Evolutionary conservation across 2,113 vertebrate genomes (phyloP).

Genomic region (Micronycteris hirsuta): DNA sequence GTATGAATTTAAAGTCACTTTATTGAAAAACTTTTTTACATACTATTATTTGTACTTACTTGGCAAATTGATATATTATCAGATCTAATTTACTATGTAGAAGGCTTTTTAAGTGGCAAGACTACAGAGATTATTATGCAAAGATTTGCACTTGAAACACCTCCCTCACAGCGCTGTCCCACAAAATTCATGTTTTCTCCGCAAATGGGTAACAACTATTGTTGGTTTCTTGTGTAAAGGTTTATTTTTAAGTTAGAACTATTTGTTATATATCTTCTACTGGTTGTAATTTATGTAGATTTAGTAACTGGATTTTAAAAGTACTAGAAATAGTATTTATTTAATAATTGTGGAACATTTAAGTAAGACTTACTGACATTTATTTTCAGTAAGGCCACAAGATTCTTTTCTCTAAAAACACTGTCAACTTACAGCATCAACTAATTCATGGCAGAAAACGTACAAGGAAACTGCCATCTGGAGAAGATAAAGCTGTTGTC

Average conservation of each 20-base stretch:
- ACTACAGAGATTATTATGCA: not conserved
- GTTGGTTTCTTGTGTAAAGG: not conserved
- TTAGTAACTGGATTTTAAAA: constrained; percentile 33
- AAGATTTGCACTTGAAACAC: not conserved
- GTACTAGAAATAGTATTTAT: not conserved
- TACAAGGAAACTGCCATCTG: constrained; percentile 72
- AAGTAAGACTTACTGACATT: constrained; percentile 17
- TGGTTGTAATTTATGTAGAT: not conserved
- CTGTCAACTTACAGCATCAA: constrained; percentile 76
- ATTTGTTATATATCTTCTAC: not conserved
- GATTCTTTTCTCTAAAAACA: constrained; percentile 63
- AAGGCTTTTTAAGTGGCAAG: not conserved
- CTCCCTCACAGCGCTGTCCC: not conserved
- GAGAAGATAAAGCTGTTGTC: constrained; percentile 70
- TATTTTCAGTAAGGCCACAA: constrained; percentile 60
- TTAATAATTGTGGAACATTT: not conserved
- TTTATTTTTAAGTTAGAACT: constrained; percentile 12
- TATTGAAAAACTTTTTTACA: not conserved
- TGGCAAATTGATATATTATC: not conserved
- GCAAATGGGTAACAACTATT: not conserved
- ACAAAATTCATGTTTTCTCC: not conserved
- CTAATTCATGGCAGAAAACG: constrained; percentile 81
- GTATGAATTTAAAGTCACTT: not conserved
- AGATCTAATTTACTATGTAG: not conserved
- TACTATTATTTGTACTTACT: not conserved